phyloP scores from a whole-genome alignment of 2,888 invertebrate species.

The Heteropelma amictum region DNA sequence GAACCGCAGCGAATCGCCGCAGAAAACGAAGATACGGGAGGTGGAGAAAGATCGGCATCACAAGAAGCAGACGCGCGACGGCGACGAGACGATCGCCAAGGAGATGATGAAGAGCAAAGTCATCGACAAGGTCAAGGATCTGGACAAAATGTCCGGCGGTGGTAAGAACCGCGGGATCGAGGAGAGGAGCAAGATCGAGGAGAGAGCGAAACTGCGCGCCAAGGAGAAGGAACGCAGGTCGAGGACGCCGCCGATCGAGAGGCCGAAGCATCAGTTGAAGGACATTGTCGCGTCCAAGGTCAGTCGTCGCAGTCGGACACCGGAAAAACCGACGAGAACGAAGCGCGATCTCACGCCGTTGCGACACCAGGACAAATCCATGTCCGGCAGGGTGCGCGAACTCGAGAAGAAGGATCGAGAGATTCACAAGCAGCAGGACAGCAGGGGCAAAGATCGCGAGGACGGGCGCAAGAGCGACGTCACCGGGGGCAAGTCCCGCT shows the following conservation, averaged over 20 bases:
- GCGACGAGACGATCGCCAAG: slow-evolving; percentile 61
- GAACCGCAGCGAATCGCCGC: slow-evolving; percentile 73
- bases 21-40: slow-evolving; percentile 50
- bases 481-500: slow-evolving; percentile 62
- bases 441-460: slow-evolving; percentile 72
- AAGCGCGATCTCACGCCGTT: slow-evolving; percentile 67
- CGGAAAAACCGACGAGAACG: slow-evolving; percentile 69
- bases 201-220: slow-evolving; percentile 70
- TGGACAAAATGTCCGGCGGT: slow-evolving; percentile 60
- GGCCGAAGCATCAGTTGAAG: slow-evolving; percentile 70
- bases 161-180: slow-evolving; percentile 65
- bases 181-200: slow-evolving; percentile 69
- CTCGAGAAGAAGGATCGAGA: slow-evolving; percentile 72
- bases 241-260: slow-evolving; percentile 71
- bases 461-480: slow-evolving; percentile 67
- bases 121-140: slow-evolving; percentile 68
- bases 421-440: slow-evolving; percentile 69
- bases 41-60: slow-evolving; percentile 68
- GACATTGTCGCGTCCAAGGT: slow-evolving; percentile 63
- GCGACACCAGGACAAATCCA: slow-evolving; percentile 67
- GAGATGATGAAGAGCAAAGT: slow-evolving; percentile 63
- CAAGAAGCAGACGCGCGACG: slow-evolving; percentile 65
- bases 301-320: slow-evolving; percentile 71
- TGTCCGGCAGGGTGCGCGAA: slow-evolving; percentile 64
- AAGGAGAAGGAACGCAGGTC: slow-evolving; percentile 75